Evolutionary conservation across 2,888 invertebrate species (phyloP).

Genomic region (Lacanobia wlatinum): DNA sequence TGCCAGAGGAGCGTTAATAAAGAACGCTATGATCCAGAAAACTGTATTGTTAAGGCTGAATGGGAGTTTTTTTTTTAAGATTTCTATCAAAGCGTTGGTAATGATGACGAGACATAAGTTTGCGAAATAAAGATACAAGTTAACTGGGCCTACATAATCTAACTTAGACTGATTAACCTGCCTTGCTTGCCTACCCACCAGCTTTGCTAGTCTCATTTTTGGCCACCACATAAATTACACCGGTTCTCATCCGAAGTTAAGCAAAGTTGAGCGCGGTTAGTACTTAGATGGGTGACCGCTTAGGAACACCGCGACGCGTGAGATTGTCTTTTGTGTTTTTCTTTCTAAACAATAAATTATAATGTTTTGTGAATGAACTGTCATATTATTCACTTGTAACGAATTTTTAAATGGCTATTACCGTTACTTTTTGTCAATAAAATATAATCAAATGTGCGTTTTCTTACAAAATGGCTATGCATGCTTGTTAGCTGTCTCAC

Average conservation of each 20-base stretch:
- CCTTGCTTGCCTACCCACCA: not conserved
- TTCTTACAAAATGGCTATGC: constrained; percentile 24
- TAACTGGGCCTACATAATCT: not conserved
- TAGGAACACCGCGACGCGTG: not conserved
- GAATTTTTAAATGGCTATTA: not conserved
- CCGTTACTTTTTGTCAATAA: constrained; percentile 34
- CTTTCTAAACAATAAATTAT: not conserved
- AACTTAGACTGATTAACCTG: not conserved
- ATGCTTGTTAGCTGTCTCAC: constrained; percentile 36
- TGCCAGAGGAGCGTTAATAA: constrained; percentile 33
- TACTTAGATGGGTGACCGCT: not conserved
- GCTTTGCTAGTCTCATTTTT: not conserved
- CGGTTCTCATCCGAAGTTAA: constrained; percentile 77
- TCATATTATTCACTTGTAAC: constrained; percentile 5
- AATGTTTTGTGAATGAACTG: not conserved
- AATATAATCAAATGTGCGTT: constrained; percentile 35
- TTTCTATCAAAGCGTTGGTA: constrained; percentile 10
- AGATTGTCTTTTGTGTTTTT: not conserved
- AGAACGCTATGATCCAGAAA: constrained; percentile 30
- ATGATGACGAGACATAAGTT: constrained; percentile 9
- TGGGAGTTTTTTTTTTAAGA: constrained; percentile 22
- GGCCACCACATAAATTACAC: constrained; percentile 71
- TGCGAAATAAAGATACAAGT: not conserved
- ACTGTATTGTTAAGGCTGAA: constrained; percentile 29
- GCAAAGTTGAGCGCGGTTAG: not conserved